A percentile compares a stretch with the other conserved stretches of the same genome.
Conservation (phyloP, 2,888 invertebrate genomes). For the Saturnia japonica region DNA sequence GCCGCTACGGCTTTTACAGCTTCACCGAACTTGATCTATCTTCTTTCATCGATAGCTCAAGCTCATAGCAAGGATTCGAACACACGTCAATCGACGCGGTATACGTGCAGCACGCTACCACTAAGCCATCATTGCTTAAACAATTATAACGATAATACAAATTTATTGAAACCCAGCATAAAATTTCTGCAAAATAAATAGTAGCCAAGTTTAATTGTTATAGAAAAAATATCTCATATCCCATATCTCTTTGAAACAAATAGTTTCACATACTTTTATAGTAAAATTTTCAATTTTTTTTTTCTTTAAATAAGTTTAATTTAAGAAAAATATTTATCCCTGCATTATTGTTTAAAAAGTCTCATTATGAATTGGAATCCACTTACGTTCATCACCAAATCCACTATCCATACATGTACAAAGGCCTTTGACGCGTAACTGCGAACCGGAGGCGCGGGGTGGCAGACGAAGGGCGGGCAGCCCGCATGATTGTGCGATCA, state of each 20-base stretch:
- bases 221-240: too few species aligned
- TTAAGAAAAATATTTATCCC: not conserved
- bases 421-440: slow-evolving; percentile 75
- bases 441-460: slow-evolving; percentile 39
- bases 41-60: too few species aligned
- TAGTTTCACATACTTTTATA: not conserved
- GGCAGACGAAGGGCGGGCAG: slow-evolving; percentile 61
- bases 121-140: too few species aligned
- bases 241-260: not conserved
- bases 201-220: not conserved
- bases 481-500: slow-evolving; percentile 80
- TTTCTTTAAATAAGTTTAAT: not conserved
- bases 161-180: not conserved
- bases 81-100: too few species aligned
- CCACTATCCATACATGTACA: slow-evolving; percentile 56
- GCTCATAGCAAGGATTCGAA: too few species aligned
- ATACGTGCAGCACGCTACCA: too few species aligned
- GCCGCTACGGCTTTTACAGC: too few species aligned
- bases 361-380: not conserved
- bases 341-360: not conserved
- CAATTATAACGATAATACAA: too few species aligned
- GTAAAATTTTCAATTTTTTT: not conserved
- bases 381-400: slow-evolving; percentile 45
- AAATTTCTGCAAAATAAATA: not conserved
- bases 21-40: too few species aligned